Evolutionary conservation across 2,113 vertebrate genomes (phyloP).

Genomic region (Microcebus griseorufus): DNA sequence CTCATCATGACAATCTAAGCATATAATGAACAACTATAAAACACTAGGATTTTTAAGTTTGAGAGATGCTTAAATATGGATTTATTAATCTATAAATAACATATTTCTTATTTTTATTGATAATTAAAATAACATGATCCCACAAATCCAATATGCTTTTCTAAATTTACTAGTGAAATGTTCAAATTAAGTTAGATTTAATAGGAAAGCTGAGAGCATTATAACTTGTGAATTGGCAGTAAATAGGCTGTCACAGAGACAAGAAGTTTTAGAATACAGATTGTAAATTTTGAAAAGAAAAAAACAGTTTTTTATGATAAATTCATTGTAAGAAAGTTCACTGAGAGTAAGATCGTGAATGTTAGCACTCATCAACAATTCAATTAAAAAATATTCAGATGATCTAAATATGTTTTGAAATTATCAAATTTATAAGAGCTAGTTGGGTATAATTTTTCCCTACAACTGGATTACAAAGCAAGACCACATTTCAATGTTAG

Average conservation of each 20-base stretch:
- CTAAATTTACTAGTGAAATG: constrained; percentile 3
- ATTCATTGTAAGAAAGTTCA: not conserved
- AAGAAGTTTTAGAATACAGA: not conserved
- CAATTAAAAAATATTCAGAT: not conserved
- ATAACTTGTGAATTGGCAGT: constrained; percentile 38
- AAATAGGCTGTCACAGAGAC: not conserved
- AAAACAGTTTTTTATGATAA: not conserved
- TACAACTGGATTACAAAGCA: constrained; percentile 4
- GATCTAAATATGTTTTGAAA: not conserved
- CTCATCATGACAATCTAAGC: not conserved
- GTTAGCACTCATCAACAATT: not conserved
- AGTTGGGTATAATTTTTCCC: not conserved
- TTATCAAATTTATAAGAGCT: not conserved
- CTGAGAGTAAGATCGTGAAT: constrained; percentile 26
- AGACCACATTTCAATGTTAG: constrained; percentile 30
- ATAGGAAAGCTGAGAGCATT: not conserved
- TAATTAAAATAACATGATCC: not conserved
- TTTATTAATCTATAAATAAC: not conserved
- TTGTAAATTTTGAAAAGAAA: not conserved
- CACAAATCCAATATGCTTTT: constrained; percentile 21
- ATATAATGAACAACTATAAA: not conserved
- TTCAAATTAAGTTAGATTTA: constrained; percentile 30
- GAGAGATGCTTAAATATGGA: not conserved
- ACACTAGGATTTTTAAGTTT: constrained; percentile 6
- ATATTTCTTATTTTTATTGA: constrained; percentile 9